phyloP scores from a whole-genome alignment of 2,888 invertebrate genomes.

The Drosophila subquinaria region DNA sequence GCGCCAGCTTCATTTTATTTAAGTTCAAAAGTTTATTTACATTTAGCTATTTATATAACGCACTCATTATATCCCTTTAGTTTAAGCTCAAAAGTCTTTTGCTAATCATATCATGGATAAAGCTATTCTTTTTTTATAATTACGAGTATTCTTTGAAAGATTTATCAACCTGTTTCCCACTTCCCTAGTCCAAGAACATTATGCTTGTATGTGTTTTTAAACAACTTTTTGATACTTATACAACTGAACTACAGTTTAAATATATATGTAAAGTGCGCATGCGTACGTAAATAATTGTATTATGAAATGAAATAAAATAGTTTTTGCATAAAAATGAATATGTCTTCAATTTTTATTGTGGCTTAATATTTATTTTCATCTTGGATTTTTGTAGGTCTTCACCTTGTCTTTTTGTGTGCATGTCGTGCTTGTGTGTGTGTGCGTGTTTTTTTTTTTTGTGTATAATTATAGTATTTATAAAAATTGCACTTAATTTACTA shows the following conservation, averaged over 20 bases:
- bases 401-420: slow-evolving; percentile 77
- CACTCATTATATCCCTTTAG: slow-evolving; percentile 55
- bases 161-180: slow-evolving; percentile 11
- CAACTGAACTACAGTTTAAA: slow-evolving; percentile 62
- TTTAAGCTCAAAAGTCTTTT: slow-evolving; percentile 72
- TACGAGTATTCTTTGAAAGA: slow-evolving; percentile 37
- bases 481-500: slow-evolving; percentile 73
- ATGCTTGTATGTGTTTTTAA: slow-evolving; percentile 51
- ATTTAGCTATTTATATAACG: slow-evolving; percentile 70
- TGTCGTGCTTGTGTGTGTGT: slow-evolving; percentile 67
- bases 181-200: slow-evolving; percentile 23
- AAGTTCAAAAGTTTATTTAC: slow-evolving; percentile 64
- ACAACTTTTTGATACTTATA: slow-evolving; percentile 59
- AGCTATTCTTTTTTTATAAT: slow-evolving; percentile 27
- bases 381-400: slow-evolving; percentile 67
- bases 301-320: slow-evolving; percentile 78
- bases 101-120: slow-evolving; percentile 71
- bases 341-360: slow-evolving; percentile 21
- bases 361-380: slow-evolving; percentile 71
- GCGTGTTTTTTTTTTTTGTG: slow-evolving; percentile 50
- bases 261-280: slow-evolving; percentile 71
- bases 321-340: slow-evolving; percentile 67
- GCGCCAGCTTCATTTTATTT: slow-evolving; percentile 64
- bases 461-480: slow-evolving; percentile 78
- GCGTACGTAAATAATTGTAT: slow-evolving; percentile 79